Percentiles rank a stretch among this genome's conserved stretches.
phyloP scores from a whole-genome alignment of 2,797 vertebrate species.

The Catharus ustulatus region DNA sequence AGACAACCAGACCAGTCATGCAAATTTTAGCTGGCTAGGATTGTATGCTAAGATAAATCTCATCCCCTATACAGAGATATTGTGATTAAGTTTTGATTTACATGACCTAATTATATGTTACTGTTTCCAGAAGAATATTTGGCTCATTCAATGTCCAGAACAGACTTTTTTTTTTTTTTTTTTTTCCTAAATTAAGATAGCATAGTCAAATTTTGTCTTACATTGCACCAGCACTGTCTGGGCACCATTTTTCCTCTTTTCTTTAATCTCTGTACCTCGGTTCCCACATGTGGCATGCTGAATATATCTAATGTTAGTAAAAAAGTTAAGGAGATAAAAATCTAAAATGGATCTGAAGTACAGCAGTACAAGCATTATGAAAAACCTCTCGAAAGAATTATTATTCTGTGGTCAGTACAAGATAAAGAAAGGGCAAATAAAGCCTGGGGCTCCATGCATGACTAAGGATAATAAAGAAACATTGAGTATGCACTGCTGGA shows the following conservation, averaged over 20 bases:
- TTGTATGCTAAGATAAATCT: neutral
- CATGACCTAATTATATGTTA: conserved; percentile 28
- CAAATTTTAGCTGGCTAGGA: neutral
- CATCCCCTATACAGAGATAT: neutral
- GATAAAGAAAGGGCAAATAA: conserved; percentile 52
- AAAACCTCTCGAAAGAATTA: neutral
- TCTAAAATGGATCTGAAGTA: conserved; percentile 22
- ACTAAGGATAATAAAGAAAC: conserved; percentile 8
- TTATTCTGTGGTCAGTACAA: conserved; percentile 43
- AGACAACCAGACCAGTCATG: conserved; percentile 12
- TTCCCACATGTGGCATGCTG: neutral
- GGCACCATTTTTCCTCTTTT: neutral
- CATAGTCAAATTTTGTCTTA: neutral
- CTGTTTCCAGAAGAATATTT: conserved; percentile 39
- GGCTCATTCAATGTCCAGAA: neutral
- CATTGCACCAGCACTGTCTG: neutral
- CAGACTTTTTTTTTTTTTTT: neutral
- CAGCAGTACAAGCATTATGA: neutral
- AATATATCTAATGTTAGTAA: neutral
- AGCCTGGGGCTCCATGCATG: conserved; percentile 15
- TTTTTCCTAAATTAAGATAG: neutral
- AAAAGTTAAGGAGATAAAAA: conserved; percentile 44
- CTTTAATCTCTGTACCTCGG: neutral
- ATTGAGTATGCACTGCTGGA: neutral
- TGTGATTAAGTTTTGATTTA: conserved; percentile 40